A percentile compares a stretch with the other conserved stretches of the same genome.
These are phyloP conservation scores for Zaprionus africanus DNA, from an alignment of 1,140 invertebrate species.

Conservation along the genomic window DNA sequence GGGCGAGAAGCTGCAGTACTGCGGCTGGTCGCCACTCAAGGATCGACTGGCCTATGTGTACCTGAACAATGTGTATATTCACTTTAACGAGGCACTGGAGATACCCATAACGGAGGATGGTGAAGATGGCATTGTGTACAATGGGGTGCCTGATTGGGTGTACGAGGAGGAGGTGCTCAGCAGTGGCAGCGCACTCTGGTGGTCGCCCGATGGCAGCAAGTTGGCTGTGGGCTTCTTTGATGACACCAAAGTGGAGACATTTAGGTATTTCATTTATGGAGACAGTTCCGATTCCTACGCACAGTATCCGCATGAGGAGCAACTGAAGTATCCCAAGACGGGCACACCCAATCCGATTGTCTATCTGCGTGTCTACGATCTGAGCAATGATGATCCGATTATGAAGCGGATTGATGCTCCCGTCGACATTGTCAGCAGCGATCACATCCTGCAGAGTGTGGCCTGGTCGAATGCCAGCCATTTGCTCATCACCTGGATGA, in stretches of 20 bases:
- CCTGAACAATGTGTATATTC: slow-evolving; percentile 90
- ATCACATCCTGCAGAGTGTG: slow-evolving; percentile 88
- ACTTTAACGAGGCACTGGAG: slow-evolving; percentile 84
- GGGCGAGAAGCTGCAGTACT: slow-evolving; percentile 87
- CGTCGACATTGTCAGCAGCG: slow-evolving; percentile 84
- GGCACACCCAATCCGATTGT: slow-evolving; percentile 92
- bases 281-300: slow-evolving; percentile 87
- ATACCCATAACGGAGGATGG: slow-evolving; percentile 87
- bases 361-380: slow-evolving; percentile 88
- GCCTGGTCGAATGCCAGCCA: slow-evolving; percentile 90
- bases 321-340: slow-evolving; percentile 94
- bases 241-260: slow-evolving; percentile 89
- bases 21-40: slow-evolving; percentile 89
- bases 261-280: slow-evolving; percentile 88
- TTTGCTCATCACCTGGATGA: slow-evolving; percentile 92
- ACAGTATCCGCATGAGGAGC: slow-evolving; percentile 94
- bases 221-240: slow-evolving; percentile 94
- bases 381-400: slow-evolving; percentile 83
- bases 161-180: slow-evolving; percentile 96
- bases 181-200: slow-evolving; percentile 94
- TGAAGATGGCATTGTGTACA: slow-evolving; percentile 88
- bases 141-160: slow-evolving; percentile 92
- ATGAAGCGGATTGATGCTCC: slow-evolving; percentile 82
- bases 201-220: slow-evolving; percentile 91
- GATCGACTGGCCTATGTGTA: slow-evolving; percentile 91